Percentiles rank a stretch among this genome's conserved stretches.
Conservation (phyloP, 1,140 invertebrate species). For the Drosophila fuyamai region DNA sequence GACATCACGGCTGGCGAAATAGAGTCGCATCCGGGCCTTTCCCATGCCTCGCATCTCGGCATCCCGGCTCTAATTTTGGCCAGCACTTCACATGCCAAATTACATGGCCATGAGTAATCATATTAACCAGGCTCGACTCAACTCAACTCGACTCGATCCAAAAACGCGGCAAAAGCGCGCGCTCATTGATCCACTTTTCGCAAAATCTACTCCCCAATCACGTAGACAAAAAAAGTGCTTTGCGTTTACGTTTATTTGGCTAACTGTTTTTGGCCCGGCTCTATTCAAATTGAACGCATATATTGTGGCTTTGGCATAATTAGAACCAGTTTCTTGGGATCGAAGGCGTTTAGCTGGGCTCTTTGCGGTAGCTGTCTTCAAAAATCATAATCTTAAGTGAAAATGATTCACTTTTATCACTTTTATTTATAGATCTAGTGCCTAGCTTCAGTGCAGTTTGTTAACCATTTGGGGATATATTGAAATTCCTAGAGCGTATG, state of each 20-base stretch:
- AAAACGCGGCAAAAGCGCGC: slow-evolving; percentile 54
- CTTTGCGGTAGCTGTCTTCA: not conserved
- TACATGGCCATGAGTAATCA: slow-evolving; percentile 79
- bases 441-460: slow-evolving; percentile 5
- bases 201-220: slow-evolving; percentile 68
- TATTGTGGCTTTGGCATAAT: slow-evolving; percentile 58
- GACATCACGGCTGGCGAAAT: slow-evolving; percentile 70
- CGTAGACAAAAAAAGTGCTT: slow-evolving; percentile 55
- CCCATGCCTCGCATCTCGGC: slow-evolving; percentile 39
- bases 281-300: slow-evolving; percentile 48
- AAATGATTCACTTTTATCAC: slow-evolving; percentile 16
- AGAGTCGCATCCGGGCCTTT: slow-evolving; percentile 67
- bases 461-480: slow-evolving; percentile 6
- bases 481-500: slow-evolving; percentile 25
- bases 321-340: slow-evolving; percentile 65
- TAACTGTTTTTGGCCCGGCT: slow-evolving; percentile 69
- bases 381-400: not conserved
- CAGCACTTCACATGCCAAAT: slow-evolving; percentile 67
- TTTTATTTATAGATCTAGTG: not conserved
- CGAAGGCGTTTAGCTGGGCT: slow-evolving; percentile 25
- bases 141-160: not conserved
- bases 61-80: slow-evolving; percentile 49
- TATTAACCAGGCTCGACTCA: slow-evolving; percentile 49
- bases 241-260: slow-evolving; percentile 60
- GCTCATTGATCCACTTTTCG: slow-evolving; percentile 75